A percentile compares a stretch with the other conserved stretches of the same genome.
phyloP scores from a whole-genome alignment of 1,140 invertebrate genomes.

The Drosophila willistoni region DNA sequence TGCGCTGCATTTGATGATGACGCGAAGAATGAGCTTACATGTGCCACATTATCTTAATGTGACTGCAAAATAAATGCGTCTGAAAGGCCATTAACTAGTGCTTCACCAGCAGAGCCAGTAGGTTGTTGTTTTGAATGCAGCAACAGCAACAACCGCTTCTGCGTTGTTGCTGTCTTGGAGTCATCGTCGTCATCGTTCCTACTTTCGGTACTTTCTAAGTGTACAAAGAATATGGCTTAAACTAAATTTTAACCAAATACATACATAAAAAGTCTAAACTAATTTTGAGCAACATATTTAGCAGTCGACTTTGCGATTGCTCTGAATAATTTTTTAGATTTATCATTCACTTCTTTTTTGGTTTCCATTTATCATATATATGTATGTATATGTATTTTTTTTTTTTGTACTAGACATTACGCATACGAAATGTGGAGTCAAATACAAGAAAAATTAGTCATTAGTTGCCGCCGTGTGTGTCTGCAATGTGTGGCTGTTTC shows the following conservation, averaged over 20 bases:
- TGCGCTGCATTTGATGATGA: constrained; percentile 74
- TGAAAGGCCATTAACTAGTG: constrained; percentile 44
- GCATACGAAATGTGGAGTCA: constrained; percentile 39
- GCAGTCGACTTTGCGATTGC: neutral
- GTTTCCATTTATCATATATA: no score
- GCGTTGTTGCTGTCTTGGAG: neutral
- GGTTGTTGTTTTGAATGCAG: constrained; percentile 5
- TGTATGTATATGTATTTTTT: neutral
- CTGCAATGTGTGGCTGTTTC: constrained; percentile 2
- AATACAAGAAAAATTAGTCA: constrained; percentile 38
- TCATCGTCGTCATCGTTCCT: neutral
- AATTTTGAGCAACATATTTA: neutral
- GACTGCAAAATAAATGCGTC: constrained; percentile 73
- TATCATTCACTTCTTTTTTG: neutral
- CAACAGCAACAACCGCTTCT: neutral
- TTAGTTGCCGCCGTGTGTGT: constrained; percentile 14
- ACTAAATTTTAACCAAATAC: neutral
- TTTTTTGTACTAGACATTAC: constrained; percentile 13
- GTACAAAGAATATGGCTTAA: neutral
- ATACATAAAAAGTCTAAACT: neutral
- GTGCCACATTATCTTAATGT: constrained; percentile 78
- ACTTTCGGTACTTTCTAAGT: constrained; percentile 1
- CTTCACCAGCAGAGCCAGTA: constrained; percentile 1
- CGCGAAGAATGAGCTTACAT: constrained; percentile 63
- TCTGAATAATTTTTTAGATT: neutral